Base-by-base conservation (phyloP, 2,113 vertebrate genomes). In the Cyphomyrus discorhynchus region DNA sequence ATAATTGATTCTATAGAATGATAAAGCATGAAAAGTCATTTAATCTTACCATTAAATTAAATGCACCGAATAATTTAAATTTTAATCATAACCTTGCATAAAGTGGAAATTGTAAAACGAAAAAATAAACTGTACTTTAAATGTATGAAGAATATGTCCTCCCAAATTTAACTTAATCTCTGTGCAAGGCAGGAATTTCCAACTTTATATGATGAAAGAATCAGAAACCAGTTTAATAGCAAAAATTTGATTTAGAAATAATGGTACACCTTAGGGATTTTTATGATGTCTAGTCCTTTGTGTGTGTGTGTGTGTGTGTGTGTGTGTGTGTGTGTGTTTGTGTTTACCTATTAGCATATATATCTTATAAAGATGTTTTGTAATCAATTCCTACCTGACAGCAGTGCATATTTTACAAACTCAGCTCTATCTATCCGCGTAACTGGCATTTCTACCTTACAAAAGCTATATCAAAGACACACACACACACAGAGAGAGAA, bases 391-490 rank as follows among this genome's bases (percentile, higher is more conserved):
- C 74, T 42, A 80, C 74, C 35, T 42, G 74, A 80, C 35, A 80
- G 39, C 35, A 35, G 10, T 19, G 66, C 35, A 77, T 77, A 31
- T 77, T 39, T 80, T 7, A 42, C 74, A 80, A 80, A 80, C 6
- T 80, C 74, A 80, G 35, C 35, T 80, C 4, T 39, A 39, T 77
- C 70, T 80, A 77, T 19, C 35, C 5, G 15, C 17, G 15, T 19
- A 77, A 77, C 10, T 77, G 70, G 31, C 31, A 77, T 77, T 35
- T 31, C 31, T 39, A 77, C 31, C 27, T 35, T 39, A 35, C 31
- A 39, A 77, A 77, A 39, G 70, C 70, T 31, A 9, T 24, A 92
- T 93, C 35, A 35, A 1, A 35, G 1, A 91, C 77, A 82, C 8
- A 53, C 50, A 53, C 15, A 53, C 10, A 49, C 2, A 49, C 2